These are phyloP conservation scores for Eulemur mongoz DNA, from an alignment of 2,797 vertebrate genomes.

Conservation along the genomic window DNA sequence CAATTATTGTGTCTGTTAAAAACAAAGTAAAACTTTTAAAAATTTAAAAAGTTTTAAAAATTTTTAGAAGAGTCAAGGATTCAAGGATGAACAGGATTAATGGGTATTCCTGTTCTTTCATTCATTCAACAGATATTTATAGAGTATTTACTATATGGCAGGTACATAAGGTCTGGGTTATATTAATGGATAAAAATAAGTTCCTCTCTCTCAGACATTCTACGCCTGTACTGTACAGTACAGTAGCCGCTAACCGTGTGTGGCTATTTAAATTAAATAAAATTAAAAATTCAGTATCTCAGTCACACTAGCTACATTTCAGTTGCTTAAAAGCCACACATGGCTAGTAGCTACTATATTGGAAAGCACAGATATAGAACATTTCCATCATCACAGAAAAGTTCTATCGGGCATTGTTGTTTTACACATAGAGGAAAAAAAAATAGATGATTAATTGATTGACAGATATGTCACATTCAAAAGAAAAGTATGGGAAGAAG, in stretches of 20 bases:
- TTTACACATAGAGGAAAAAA: not conserved
- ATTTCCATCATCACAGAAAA: not conserved
- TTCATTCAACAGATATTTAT: not conserved
- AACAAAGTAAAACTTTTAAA: not conserved
- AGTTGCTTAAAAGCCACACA: not conserved
- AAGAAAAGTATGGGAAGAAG: not conserved
- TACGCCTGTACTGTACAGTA: not conserved
- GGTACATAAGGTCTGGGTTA: not conserved
- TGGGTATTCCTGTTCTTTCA: not conserved
- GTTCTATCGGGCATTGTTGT: not conserved
- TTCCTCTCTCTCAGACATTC: not conserved
- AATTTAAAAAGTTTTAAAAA: not conserved
- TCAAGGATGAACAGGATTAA: not conserved
- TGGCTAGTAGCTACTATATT: not conserved
- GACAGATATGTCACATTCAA: not conserved
- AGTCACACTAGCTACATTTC: not conserved
- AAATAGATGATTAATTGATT: not conserved
- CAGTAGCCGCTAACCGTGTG: not conserved
- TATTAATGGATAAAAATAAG: not conserved
- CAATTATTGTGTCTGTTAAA: not conserved
- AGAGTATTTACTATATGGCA: not conserved
- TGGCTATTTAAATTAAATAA: not conserved
- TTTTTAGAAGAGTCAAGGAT: not conserved
- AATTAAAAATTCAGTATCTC: not conserved
- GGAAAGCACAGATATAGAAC: not conserved